Base-by-base conservation (phyloP, 1,140 invertebrate species). In the Sarcophaga bullata region DNA sequence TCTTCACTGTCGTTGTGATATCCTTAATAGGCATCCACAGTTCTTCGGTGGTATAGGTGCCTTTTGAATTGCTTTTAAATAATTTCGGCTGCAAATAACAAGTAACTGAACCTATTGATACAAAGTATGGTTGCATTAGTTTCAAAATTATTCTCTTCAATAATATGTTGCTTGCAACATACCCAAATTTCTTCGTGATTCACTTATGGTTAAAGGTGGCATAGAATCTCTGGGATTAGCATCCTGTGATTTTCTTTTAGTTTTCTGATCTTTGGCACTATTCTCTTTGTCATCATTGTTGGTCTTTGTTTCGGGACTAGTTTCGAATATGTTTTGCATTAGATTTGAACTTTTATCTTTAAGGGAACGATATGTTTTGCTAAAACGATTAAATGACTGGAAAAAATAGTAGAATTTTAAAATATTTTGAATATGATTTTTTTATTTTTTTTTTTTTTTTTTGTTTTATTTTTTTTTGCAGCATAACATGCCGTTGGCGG, bases 11-110 rank as follows among this genome's bases (percentile, higher is more conserved):
- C n/a, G 87, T 88, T 5, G 92, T 91, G 58, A 95, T 95, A 72
- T 94, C 93, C 90, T 94, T 94, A 68, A 95, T 91, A 17, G 92
- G 93, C 85, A 94, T 92, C 95, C 95, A 95, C 85, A 95, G 92
- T 87, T 95, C 95, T 10, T 94, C 94, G n/a, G 94, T 95, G 6
- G 93, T 92, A 76, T 93, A 93, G n/a, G n/a, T n/a, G n/a, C n/a
- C n/a, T n/a, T n/a, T n/a, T n/a, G n/a, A n/a, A n/a, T n/a, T n/a
- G n/a, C n/a, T n/a, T n/a, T n/a, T n/a, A n/a, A n/a, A n/a, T n/a
- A n/a, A 92, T 84, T 93, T 94, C 6, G 92, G 90, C 84, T 95
- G 94, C 80, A 95, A 92, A 84, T 94, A 93, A 87, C 94, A 94
- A 7, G 94, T 95, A 6, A 94, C 94, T 0, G 94, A 93, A 0